A percentile compares a stretch with the other conserved stretches of the same genome.
Evolutionary conservation across 2,113 vertebrate genomes (phyloP).

Genomic region (Polyodon spathula): DNA sequence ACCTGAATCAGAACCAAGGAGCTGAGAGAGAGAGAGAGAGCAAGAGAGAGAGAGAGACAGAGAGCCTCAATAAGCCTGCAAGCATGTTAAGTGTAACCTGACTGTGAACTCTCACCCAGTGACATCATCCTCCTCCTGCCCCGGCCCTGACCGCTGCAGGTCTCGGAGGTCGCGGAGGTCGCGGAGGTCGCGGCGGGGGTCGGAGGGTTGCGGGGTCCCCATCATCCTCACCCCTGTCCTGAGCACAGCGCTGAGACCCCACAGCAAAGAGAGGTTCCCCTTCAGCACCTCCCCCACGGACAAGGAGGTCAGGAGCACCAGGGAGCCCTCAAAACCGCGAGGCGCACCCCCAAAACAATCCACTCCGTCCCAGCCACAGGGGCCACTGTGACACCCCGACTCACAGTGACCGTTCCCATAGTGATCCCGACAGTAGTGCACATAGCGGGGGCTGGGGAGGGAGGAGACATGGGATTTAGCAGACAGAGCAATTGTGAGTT

Average conservation of each 20-base stretch:
- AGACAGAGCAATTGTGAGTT: not conserved
- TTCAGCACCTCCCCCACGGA: constrained; percentile 37
- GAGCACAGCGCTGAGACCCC: constrained; percentile 59
- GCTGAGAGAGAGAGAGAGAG: constrained; percentile 31
- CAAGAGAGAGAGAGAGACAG: constrained; percentile 7
- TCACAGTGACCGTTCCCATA: constrained; percentile 72
- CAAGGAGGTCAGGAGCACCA: constrained; percentile 50
- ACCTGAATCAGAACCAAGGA: constrained; percentile 72
- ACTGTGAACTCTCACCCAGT: too few relatives aligned
- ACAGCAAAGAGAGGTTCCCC: constrained; percentile 51
- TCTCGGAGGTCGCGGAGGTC: constrained; percentile 36
- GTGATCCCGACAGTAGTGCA: constrained; percentile 68
- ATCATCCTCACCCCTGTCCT: constrained; percentile 58
- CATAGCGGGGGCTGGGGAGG: constrained; percentile 53
- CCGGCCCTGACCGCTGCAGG: constrained; percentile 24
- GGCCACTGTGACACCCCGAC: constrained; percentile 58
- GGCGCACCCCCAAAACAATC: constrained; percentile 55
- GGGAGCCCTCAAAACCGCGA: constrained; percentile 46
- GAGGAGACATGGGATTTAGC: not conserved
- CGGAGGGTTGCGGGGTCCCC: constrained; percentile 33
- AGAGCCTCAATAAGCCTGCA: too few relatives aligned
- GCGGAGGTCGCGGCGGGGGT: constrained; percentile 33
- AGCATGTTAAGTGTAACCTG: too few relatives aligned
- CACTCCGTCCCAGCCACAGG: constrained; percentile 80
- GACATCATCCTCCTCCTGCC: not conserved